Percentiles rank a stretch among this genome's conserved stretches.
Conservation (phyloP, 2,113 vertebrate genomes). For the Tamias sibiricus region DNA sequence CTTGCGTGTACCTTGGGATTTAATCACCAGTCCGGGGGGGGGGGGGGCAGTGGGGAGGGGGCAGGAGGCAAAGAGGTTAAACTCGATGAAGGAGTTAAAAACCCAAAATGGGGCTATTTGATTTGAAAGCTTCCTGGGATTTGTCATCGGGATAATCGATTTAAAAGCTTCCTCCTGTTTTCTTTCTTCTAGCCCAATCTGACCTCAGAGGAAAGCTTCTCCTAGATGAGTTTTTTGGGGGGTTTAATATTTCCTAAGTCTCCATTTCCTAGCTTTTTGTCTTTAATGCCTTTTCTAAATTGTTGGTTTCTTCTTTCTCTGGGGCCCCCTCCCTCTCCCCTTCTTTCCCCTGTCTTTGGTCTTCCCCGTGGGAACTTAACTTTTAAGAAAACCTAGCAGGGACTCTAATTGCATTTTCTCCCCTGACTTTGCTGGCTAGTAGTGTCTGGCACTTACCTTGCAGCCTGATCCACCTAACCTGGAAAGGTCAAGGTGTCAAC, state of each 20-base stretch:
- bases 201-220: neutral
- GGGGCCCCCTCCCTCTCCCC: accelerated
- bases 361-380: neutral
- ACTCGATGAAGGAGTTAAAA: constrained; percentile 49
- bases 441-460: constrained; percentile 1
- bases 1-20: neutral
- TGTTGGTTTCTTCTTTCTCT: neutral
- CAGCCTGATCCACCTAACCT: neutral
- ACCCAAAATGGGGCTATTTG: constrained; percentile 52
- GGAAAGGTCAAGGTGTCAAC: neutral
- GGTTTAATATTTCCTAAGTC: neutral
- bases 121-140: constrained; percentile 62
- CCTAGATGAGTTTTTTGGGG: neutral
- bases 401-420: neutral
- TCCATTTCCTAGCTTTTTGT: neutral
- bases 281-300: neutral
- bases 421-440: neutral
- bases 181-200: neutral
- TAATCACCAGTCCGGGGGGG: constrained; percentile 56
- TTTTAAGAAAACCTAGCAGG: neutral
- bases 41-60: accelerated
- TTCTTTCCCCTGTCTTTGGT: neutral
- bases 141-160: constrained; percentile 48
- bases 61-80: constrained; percentile 36
- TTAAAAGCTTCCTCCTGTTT: constrained; percentile 61